Percentiles rank a stretch among this genome's conserved stretches.
These are phyloP conservation scores for Drosophila siamana DNA, from an alignment of 2,888 invertebrate species.

Conservation along the genomic window DNA sequence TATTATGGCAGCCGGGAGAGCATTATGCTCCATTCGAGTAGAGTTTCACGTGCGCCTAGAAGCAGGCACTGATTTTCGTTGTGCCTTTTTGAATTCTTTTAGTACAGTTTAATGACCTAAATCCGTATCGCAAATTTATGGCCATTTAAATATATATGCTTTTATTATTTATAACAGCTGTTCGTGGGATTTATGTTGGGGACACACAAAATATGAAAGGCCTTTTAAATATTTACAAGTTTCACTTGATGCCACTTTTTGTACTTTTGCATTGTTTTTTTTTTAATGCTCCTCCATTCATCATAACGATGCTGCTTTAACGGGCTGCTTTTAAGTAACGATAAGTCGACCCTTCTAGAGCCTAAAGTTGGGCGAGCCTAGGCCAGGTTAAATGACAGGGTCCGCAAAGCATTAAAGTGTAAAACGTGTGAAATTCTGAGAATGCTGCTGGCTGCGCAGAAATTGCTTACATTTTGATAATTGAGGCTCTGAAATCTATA, in stretches of 20 bases:
- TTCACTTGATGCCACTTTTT: slow-evolving; percentile 20
- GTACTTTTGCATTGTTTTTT: slow-evolving; percentile 1
- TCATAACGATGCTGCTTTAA: slow-evolving; percentile 23
- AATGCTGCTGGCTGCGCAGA: no score
- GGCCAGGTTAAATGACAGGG: neutral
- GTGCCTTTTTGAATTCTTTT: slow-evolving; percentile 47
- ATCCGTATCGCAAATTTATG: slow-evolving; percentile 75
- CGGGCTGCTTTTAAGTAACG: neutral
- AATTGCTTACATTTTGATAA: neutral
- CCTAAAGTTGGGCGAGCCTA: neutral
- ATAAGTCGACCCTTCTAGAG: neutral
- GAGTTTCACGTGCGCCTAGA: slow-evolving; percentile 64
- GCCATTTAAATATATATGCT: slow-evolving; percentile 70
- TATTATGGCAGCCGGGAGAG: slow-evolving; percentile 46
- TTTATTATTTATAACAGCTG: slow-evolving; percentile 78
- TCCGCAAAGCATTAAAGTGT: neutral
- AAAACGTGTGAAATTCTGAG: neutral
- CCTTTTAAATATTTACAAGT: slow-evolving; percentile 61
- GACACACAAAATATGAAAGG: slow-evolving; percentile 43
- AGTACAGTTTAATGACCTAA: slow-evolving; percentile 74
- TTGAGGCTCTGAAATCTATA: neutral
- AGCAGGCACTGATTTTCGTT: slow-evolving; percentile 75
- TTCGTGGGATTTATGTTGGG: slow-evolving; percentile 56
- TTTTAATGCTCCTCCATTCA: slow-evolving; percentile 25
- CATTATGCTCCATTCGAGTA: slow-evolving; percentile 28